phyloP scores from a whole-genome alignment of 2,888 invertebrate species.

The Diaperis boleti region DNA sequence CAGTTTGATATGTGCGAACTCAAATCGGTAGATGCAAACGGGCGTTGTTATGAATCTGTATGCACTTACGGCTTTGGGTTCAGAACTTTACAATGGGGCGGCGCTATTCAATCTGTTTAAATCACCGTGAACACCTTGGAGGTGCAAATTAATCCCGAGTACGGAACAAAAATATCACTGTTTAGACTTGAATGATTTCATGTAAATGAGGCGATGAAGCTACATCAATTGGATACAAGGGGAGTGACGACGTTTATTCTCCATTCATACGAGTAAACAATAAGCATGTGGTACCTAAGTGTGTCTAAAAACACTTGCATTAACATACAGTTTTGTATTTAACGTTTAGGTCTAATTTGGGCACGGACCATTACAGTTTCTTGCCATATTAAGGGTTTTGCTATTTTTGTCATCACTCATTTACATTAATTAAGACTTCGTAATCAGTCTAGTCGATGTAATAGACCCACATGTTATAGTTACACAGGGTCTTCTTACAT shows the following conservation, averaged over 20 bases:
- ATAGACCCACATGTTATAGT: no score
- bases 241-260: slow-evolving; percentile 28
- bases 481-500: no score
- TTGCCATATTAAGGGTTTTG: no score
- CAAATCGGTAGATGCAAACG: background rate
- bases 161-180: slow-evolving; percentile 61
- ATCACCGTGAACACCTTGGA: slow-evolving; percentile 59
- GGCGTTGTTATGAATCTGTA: slow-evolving; percentile 29
- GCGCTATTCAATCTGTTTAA: slow-evolving; percentile 56
- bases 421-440: no score
- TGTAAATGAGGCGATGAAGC: slow-evolving; percentile 58
- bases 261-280: background rate
- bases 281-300: slow-evolving; percentile 10
- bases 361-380: no score
- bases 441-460: no score
- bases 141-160: slow-evolving; percentile 62
- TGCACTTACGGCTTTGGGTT: slow-evolving; percentile 47
- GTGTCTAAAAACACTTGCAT: background rate
- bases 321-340: no score
- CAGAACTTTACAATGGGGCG: slow-evolving; percentile 47
- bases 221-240: slow-evolving; percentile 48
- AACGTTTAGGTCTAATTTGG: no score
- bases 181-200: slow-evolving; percentile 62
- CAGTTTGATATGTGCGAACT: background rate
- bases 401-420: no score